phyloP scores from a whole-genome alignment of 2,888 invertebrate species.

The Hyles lineata region DNA sequence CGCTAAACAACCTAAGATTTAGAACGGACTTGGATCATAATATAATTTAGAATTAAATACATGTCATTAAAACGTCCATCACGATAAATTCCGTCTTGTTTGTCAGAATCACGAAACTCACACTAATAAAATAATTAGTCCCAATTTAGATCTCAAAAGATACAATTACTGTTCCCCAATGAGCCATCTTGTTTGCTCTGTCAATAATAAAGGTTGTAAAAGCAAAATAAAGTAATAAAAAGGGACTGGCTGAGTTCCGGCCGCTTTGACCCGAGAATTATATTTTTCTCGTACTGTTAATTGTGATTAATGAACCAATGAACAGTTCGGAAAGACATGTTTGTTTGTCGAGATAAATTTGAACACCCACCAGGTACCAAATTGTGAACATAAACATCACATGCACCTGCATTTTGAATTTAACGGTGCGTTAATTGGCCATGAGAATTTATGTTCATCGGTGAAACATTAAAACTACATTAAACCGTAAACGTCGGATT shows the following conservation, averaged over 20 bases:
- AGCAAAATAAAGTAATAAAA: conserved; percentile 25
- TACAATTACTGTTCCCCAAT: conserved; percentile 19
- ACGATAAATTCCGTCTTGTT: neutral
- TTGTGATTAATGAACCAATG: conserved; percentile 14
- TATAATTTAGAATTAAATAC: neutral
- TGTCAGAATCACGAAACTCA: neutral
- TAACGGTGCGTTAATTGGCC: neutral
- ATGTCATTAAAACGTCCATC: neutral
- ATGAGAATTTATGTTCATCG: neutral
- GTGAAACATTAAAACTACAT: neutral
- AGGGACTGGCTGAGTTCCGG: neutral
- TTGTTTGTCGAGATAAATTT: neutral
- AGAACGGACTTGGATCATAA: too few relatives aligned
- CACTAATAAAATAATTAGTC: conserved; percentile 23
- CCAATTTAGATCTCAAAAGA: conserved; percentile 24
- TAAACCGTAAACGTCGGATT: neutral
- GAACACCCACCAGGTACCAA: neutral
- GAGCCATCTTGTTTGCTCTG: conserved; percentile 24
- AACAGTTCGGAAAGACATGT: conserved; percentile 6
- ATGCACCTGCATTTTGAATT: conserved; percentile 15
- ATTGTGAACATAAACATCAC: conserved; percentile 4
- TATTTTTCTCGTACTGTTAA: conserved; percentile 14
- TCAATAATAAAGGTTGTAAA: conserved; percentile 23
- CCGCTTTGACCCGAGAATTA: neutral
- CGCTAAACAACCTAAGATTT: too few relatives aligned